Percentiles rank a stretch among this genome's conserved stretches.
phyloP scores from a whole-genome alignment of 2,888 invertebrate species.

The Drosophila monieri region DNA sequence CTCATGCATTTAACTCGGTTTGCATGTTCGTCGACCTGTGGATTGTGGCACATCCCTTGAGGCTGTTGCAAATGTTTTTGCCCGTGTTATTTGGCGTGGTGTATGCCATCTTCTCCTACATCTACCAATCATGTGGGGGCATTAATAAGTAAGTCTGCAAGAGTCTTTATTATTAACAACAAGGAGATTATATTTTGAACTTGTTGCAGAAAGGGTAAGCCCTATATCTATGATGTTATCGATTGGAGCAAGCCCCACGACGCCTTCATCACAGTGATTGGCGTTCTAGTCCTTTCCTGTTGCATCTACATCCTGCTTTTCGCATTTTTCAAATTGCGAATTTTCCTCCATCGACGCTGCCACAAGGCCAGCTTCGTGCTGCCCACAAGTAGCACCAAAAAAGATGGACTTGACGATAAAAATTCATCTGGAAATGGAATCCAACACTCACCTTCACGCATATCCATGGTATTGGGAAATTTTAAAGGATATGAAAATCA shows the following conservation, averaged over 20 bases:
- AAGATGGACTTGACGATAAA: slow-evolving; percentile 32
- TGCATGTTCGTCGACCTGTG: slow-evolving; percentile 90
- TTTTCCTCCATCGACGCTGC: slow-evolving; percentile 73
- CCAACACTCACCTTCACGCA: slow-evolving; percentile 79
- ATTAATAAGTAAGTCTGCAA: slow-evolving; percentile 84
- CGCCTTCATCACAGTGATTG: slow-evolving; percentile 75
- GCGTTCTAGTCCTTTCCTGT: slow-evolving; percentile 77
- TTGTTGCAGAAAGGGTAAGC: slow-evolving; percentile 85
- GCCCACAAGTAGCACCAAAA: slow-evolving; percentile 68
- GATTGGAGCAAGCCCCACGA: slow-evolving; percentile 89
- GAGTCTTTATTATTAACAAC: background rate
- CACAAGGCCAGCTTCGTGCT: slow-evolving; percentile 68
- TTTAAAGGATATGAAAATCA: slow-evolving; percentile 80
- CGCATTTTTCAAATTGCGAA: slow-evolving; percentile 80
- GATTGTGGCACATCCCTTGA: slow-evolving; percentile 89
- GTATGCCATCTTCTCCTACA: slow-evolving; percentile 86
- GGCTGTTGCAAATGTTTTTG: slow-evolving; percentile 87
- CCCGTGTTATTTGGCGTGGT: slow-evolving; percentile 86
- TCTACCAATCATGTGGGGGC: slow-evolving; percentile 88
- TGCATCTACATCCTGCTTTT: slow-evolving; percentile 81
- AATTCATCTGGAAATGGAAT: slow-evolving; percentile 63
- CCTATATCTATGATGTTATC: slow-evolving; percentile 89
- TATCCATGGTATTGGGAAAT: slow-evolving; percentile 83
- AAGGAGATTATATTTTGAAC: background rate
- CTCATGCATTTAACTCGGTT: slow-evolving; percentile 90